Conservation (phyloP, 2,888 invertebrate species). For the Lasioglossum vierecki region DNA sequence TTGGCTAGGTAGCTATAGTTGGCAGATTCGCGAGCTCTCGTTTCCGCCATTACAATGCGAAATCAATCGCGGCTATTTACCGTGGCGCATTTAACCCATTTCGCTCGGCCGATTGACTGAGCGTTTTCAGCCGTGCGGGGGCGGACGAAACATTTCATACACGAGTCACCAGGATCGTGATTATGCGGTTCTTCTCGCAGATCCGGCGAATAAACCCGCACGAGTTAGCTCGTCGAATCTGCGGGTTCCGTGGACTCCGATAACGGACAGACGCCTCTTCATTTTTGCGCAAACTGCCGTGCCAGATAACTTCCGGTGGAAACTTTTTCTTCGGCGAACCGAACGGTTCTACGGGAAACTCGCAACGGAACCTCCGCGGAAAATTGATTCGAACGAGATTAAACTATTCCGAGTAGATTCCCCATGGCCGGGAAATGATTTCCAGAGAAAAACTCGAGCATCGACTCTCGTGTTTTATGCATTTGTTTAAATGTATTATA, state of each 20-base stretch:
- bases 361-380: neutral
- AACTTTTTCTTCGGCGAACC: neutral
- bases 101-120: conserved; percentile 29
- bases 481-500: conserved; percentile 12
- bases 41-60: conserved; percentile 39
- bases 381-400: conserved; percentile 4
- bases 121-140: conserved; percentile 7
- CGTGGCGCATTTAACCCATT: conserved; percentile 48
- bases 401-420: conserved; percentile 7
- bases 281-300: neutral
- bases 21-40: neutral
- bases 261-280: neutral
- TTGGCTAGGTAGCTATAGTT: neutral
- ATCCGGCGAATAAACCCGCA: neutral
- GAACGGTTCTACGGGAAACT: neutral
- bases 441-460: neutral
- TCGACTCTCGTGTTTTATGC: conserved; percentile 1
- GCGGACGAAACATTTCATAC: conserved; percentile 27
- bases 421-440: neutral
- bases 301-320: neutral
- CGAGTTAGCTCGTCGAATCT: neutral
- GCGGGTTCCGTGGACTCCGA: neutral
- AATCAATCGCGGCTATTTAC: conserved; percentile 52
- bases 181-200: neutral
- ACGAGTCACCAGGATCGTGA: conserved; percentile 1